A percentile compares a stretch with the other conserved stretches of the same genome.
These are phyloP conservation scores for Squalus acanthias DNA, from an alignment of 2,797 vertebrate species.

Conservation along the genomic window DNA sequence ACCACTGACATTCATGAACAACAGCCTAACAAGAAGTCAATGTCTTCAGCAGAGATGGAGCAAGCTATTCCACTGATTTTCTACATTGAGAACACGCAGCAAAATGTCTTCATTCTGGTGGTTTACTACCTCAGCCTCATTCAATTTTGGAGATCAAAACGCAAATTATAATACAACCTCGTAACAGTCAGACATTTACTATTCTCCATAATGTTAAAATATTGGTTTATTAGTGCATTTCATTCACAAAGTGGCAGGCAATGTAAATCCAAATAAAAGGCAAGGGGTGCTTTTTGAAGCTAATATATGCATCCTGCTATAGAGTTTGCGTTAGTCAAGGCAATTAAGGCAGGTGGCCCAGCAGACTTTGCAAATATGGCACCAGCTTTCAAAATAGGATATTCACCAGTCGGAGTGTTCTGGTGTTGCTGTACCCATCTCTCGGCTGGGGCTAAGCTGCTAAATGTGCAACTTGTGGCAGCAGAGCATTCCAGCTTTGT, in stretches of 20 bases:
- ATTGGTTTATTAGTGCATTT: not conserved
- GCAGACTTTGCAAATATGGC: not conserved
- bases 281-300: not conserved
- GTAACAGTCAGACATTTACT: not conserved
- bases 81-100: not conserved
- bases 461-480: not conserved
- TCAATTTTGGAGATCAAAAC: not conserved
- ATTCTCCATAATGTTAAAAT: not conserved
- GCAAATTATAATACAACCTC: not conserved
- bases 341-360: not conserved
- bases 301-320: no score
- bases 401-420: no score
- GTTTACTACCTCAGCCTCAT: not conserved
- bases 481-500: not conserved
- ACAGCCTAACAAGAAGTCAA: not conserved
- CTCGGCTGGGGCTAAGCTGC: not conserved
- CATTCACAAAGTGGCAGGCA: not conserved
- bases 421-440: not conserved
- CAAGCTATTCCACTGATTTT: not conserved
- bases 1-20: not conserved
- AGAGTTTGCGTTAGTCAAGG: not conserved
- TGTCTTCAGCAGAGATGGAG: not conserved
- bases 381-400: not conserved
- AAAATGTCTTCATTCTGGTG: not conserved
- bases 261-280: not conserved